Conservation (phyloP, 2,888 invertebrate species). For the Athalia rosae region DNA sequence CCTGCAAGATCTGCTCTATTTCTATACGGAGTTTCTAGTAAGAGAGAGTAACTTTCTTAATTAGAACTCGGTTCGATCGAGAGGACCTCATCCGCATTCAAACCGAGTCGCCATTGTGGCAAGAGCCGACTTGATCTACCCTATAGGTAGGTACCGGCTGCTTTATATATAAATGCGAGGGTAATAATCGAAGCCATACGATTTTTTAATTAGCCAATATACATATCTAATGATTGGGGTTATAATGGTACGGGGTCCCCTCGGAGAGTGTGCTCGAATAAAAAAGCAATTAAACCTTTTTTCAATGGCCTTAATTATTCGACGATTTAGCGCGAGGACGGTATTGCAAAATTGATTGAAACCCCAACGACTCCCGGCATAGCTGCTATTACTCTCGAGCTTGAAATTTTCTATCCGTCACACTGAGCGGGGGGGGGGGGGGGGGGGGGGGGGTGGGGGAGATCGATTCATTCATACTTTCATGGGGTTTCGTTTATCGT, state of each 20-base stretch:
- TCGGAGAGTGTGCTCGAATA: slow-evolving; percentile 6
- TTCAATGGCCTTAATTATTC: slow-evolving; percentile 16
- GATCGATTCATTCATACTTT: too few relatives aligned
- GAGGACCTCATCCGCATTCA: slow-evolving; percentile 66
- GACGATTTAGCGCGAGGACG: too few relatives aligned
- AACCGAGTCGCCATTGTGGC: slow-evolving; percentile 59
- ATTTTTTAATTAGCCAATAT: slow-evolving; percentile 30
- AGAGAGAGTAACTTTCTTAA: slow-evolving; percentile 64
- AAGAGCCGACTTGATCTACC: slow-evolving; percentile 45
- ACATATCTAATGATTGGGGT: slow-evolving; percentile 26
- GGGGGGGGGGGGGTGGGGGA: too few relatives aligned
- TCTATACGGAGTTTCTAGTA: slow-evolving; percentile 49
- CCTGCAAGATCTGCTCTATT: slow-evolving; percentile 24
- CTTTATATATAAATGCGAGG: not conserved
- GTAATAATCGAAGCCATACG: slow-evolving; percentile 24
- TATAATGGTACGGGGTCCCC: slow-evolving; percentile 4
- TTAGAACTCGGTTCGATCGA: slow-evolving; percentile 63
- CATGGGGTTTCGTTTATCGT: too few relatives aligned
- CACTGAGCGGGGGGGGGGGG: too few relatives aligned
- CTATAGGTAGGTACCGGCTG: not conserved
- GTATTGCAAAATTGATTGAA: too few relatives aligned
- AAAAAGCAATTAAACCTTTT: slow-evolving; percentile 25
- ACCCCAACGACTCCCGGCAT: too few relatives aligned
- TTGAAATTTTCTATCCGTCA: too few relatives aligned
- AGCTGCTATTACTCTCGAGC: too few relatives aligned